Evolutionary conservation across 1,140 invertebrate genomes (phyloP), one percentile per base, ranked within the genome.

Genomic region (Drosophila oshimai): DNA sequence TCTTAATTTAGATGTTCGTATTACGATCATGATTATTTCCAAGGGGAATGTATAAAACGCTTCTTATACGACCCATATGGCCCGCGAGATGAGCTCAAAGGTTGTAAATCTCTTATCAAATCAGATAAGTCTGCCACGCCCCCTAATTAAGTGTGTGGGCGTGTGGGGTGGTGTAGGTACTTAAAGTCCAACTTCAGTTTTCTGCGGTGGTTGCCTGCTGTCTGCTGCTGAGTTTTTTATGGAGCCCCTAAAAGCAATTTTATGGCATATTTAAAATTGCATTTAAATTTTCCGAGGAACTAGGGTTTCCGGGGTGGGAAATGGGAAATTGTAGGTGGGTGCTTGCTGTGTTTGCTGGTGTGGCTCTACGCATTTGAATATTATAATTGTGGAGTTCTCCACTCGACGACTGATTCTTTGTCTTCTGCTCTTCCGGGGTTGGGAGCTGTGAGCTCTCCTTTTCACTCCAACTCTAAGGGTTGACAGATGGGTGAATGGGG

Each of bases 201-300:
- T 44, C n/a, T 24, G 36, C n/a, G 4, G 39, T 42, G 26, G 13
- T 29, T 24, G 34, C 41, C 22, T 47, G n/a, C 22, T 33, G 15
- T 33, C 42, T 24, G 47, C n/a, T 42, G 15, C 47, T 4, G 24
- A 5, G 12, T 29, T 73, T 73, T 73, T 72, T 41, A 51, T 53
- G 41, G 12, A 39, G 9, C 24, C 17, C 29, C 51, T 64, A 34
- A 62, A 69, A 45, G 6, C 47, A 33, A 58, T 70, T 76, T 78
- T 79, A 72, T 75, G 53, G 74, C 74, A 84, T 60, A 67, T 86
- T 86, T 75, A 73, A 76, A 86, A 76, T 76, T 86, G 80, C 75
- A 73, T 73, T 86, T 86, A 76, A 80, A 74, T 83, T 65, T 34
- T 34, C 12, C 6, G 12, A 31, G 44, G 22, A 26, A 26, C 37